Conservation (phyloP, 2,113 vertebrate species). For the Cyrtonyx montezumae region DNA sequence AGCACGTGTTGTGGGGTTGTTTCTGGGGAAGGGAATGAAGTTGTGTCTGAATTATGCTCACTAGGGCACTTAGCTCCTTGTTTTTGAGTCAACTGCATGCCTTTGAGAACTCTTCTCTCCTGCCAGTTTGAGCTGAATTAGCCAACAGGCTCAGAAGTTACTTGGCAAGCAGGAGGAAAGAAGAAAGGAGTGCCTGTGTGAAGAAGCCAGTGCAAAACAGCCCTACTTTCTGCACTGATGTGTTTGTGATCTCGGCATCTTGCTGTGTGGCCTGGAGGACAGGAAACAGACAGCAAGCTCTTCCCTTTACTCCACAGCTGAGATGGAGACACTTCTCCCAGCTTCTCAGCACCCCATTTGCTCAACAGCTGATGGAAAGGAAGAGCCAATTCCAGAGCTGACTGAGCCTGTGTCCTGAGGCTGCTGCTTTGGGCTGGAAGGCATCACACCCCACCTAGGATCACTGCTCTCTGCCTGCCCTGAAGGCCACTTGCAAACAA, state of each 20-base stretch:
- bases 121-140: not conserved
- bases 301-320: not conserved
- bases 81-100: not conserved
- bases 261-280: not conserved
- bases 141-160: not conserved
- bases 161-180: not conserved
- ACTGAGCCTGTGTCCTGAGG: not conserved
- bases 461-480: not conserved
- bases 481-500: not conserved
- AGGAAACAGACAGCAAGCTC: not conserved
- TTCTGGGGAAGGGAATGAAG: not conserved
- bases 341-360: not conserved
- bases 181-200: rapidly evolving
- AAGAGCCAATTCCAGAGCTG: not conserved
- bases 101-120: not conserved
- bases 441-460: not conserved
- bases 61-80: not conserved
- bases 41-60: not conserved
- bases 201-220: not conserved
- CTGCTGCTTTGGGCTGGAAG: not conserved
- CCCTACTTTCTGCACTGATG: not conserved
- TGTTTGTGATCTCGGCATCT: too few relatives aligned
- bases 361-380: not conserved
- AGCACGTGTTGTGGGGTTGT: rapidly evolving
- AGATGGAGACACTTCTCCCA: not conserved